Conservation (phyloP, 2,113 vertebrate species). For the Platysternon megacephalum region DNA sequence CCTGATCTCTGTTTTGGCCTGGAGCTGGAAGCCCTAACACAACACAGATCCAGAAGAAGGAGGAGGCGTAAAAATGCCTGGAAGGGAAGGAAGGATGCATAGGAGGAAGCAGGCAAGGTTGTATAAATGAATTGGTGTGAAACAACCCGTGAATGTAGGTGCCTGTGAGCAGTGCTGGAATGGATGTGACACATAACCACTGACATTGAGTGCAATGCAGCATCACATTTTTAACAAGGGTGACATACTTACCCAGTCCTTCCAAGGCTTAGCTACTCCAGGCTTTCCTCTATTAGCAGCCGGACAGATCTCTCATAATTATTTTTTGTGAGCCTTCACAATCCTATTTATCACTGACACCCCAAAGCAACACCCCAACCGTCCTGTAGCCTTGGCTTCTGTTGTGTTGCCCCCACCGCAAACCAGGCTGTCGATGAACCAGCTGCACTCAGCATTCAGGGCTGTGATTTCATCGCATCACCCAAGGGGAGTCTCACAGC, state of each 20-base stretch:
- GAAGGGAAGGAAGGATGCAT: background rate
- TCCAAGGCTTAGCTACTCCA: background rate
- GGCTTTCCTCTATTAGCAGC: background rate
- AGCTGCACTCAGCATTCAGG: too few relatives aligned
- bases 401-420: background rate
- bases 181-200: background rate
- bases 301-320: background rate
- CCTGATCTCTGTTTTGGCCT: too few relatives aligned
- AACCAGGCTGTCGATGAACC: background rate
- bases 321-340: too few relatives aligned
- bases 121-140: background rate
- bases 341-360: background rate
- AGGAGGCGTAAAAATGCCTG: background rate
- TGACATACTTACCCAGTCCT: background rate
- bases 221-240: background rate
- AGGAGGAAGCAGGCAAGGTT: background rate
- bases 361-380: background rate
- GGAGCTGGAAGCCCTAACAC: too few relatives aligned
- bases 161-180: background rate
- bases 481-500: too few relatives aligned
- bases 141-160: fast-evolving
- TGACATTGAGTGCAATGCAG: background rate
- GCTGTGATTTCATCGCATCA: too few relatives aligned
- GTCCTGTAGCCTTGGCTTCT: background rate
- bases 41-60: background rate